Evolutionary conservation across 2,113 vertebrate species (phyloP).

Genomic region (Cervus canadensis): DNA sequence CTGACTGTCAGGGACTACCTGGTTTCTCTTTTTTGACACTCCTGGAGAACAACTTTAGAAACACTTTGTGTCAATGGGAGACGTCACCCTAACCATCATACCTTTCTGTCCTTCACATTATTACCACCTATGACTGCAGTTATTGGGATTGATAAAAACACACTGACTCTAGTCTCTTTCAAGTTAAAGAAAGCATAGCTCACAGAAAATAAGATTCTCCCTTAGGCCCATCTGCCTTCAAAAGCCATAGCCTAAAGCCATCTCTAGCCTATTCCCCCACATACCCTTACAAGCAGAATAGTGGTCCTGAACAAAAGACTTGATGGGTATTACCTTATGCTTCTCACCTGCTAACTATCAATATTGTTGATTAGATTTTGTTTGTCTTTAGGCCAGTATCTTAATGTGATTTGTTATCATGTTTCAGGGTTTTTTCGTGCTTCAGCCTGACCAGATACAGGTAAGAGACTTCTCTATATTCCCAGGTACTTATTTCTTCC

Average conservation of each 20-base stretch:
- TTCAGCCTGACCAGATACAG: constrained; percentile 98
- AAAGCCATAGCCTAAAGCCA: neutral
- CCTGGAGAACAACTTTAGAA: neutral
- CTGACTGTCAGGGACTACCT: neutral
- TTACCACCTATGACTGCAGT: neutral
- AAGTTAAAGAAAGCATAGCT: neutral
- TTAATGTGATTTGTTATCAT: constrained; percentile 44
- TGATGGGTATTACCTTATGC: neutral
- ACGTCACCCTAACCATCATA: neutral
- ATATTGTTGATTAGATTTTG: neutral
- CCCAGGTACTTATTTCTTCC: neutral
- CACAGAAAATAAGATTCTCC: constrained; percentile 1
- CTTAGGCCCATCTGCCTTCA: neutral
- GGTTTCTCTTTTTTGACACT: neutral
- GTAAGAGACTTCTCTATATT: constrained; percentile 72
- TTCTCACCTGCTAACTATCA: constrained; percentile 10
- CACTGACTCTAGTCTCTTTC: neutral
- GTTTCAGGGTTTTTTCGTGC: constrained; percentile 87
- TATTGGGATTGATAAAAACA: constrained; percentile 13
- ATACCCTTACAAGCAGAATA: neutral
- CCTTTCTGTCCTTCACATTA: neutral
- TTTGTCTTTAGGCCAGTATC: neutral
- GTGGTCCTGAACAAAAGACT: neutral
- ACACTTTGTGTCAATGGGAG: neutral
- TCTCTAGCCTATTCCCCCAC: neutral